A percentile compares a stretch with the other conserved stretches of the same genome.
Conservation (phyloP, 2,113 vertebrate species). For the Pardalotus punctatus region DNA sequence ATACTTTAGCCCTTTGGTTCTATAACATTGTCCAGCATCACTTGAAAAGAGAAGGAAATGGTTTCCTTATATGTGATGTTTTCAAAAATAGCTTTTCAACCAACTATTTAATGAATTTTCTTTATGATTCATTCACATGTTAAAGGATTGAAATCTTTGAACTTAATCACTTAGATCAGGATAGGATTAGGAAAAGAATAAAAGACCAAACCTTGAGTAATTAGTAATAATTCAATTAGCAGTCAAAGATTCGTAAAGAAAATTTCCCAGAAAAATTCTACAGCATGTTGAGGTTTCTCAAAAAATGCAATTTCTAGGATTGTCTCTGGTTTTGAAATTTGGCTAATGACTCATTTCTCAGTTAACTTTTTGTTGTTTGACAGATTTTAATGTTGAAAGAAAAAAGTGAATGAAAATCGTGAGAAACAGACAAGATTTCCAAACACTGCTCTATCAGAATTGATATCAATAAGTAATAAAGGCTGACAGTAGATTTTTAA, state of each 20-base stretch:
- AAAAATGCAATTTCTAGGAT: background rate
- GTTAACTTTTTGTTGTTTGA: background rate
- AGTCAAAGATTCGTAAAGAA: background rate
- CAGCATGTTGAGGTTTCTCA: rapidly evolving
- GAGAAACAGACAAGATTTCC: background rate
- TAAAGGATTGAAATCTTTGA: background rate
- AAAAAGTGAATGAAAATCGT: background rate
- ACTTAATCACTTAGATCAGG: background rate
- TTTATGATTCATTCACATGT: background rate
- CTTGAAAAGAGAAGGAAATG: background rate
- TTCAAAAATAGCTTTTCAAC: background rate
- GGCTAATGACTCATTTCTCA: background rate
- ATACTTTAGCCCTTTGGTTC: background rate
- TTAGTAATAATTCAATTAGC: background rate
- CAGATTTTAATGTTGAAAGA: background rate
- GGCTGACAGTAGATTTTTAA: background rate
- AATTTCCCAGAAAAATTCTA: background rate
- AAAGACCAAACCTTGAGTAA: background rate
- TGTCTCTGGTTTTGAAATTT: background rate
- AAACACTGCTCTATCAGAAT: background rate
- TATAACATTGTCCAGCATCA: background rate
- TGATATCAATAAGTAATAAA: background rate
- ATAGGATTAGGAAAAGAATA: background rate
- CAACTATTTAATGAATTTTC: background rate
- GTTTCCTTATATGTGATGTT: background rate